phyloP scores from a whole-genome alignment of 1,140 invertebrate genomes.

The Hypothenemus hampei region DNA sequence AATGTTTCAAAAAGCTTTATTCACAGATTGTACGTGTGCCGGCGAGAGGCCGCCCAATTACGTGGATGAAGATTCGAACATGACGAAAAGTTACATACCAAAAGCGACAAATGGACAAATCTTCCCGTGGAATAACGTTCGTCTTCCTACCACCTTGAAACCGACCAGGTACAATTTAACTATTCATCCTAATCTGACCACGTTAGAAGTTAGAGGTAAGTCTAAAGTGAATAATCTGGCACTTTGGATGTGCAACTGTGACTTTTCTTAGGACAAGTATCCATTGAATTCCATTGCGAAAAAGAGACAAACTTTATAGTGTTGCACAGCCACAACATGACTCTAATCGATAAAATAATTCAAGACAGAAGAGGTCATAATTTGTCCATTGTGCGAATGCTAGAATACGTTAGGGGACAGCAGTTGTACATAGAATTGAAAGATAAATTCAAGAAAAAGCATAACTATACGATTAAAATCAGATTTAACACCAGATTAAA shows the following conservation, averaged over 20 bases:
- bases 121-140: slow-evolving; percentile 86
- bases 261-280: slow-evolving; percentile 68
- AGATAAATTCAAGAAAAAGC: slow-evolving; percentile 68
- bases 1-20: slow-evolving; percentile 19
- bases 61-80: slow-evolving; percentile 57
- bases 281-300: slow-evolving; percentile 77
- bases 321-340: slow-evolving; percentile 84
- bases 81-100: slow-evolving; percentile 52
- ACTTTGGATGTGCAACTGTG: background rate
- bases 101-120: slow-evolving; percentile 71
- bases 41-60: slow-evolving; percentile 61
- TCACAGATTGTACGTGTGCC: slow-evolving; percentile 64
- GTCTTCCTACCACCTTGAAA: slow-evolving; percentile 73
- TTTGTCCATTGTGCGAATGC: slow-evolving; percentile 63
- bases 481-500: slow-evolving; percentile 76
- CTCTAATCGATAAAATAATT: slow-evolving; percentile 76
- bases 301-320: slow-evolving; percentile 85
- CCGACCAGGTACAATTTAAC: slow-evolving; percentile 84
- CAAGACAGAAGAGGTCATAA: slow-evolving; percentile 67
- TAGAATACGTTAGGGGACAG: slow-evolving; percentile 78
- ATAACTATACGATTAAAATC: slow-evolving; percentile 79
- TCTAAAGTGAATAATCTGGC: background rate
- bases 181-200: slow-evolving; percentile 91
- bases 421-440: slow-evolving; percentile 84
- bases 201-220: slow-evolving; percentile 78